Evolutionary conservation across 2,888 invertebrate genomes (phyloP).

Genomic region (Lagria hirta): DNA sequence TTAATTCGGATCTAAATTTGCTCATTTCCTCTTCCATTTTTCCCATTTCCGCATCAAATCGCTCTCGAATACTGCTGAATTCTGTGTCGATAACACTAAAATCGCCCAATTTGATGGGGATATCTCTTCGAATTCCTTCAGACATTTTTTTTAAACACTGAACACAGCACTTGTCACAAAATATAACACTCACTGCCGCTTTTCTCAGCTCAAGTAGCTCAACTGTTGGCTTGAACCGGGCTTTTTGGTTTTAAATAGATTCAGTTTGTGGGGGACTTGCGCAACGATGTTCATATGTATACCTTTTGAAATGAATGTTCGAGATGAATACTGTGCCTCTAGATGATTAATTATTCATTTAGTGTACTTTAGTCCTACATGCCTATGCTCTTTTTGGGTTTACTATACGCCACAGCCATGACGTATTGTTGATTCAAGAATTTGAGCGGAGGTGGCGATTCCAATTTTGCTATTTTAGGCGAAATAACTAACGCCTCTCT

Average conservation of each 20-base stretch:
- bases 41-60: conserved; percentile 95
- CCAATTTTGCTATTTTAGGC: neutral
- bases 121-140: conserved; percentile 78
- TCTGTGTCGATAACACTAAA: conserved; percentile 95
- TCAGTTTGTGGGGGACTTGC: conserved; percentile 43
- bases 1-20: conserved; percentile 87
- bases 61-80: conserved; percentile 92
- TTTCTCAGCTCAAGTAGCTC: no score
- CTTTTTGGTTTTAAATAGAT: conserved; percentile 48
- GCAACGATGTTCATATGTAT: conserved; percentile 35
- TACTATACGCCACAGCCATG: conserved; percentile 6
- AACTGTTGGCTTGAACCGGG: conserved; percentile 30
- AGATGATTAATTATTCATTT: conserved; percentile 11
- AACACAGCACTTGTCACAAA: conserved; percentile 14
- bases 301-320: conserved; percentile 16
- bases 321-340: conserved; percentile 9
- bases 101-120: conserved; percentile 91
- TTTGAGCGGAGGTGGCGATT: conserved; percentile 1
- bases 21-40: conserved; percentile 99
- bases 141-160: conserved; percentile 63
- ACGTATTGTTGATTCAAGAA: conserved; percentile 9
- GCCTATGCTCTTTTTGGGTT: conserved; percentile 1
- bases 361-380: no score
- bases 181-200: no score
- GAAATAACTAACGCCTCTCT: neutral